Evolutionary conservation across 37 sponge, comb jelly and placozoan species (phyloP).

Genomic region (Cladorhizidae sp.): DNA sequence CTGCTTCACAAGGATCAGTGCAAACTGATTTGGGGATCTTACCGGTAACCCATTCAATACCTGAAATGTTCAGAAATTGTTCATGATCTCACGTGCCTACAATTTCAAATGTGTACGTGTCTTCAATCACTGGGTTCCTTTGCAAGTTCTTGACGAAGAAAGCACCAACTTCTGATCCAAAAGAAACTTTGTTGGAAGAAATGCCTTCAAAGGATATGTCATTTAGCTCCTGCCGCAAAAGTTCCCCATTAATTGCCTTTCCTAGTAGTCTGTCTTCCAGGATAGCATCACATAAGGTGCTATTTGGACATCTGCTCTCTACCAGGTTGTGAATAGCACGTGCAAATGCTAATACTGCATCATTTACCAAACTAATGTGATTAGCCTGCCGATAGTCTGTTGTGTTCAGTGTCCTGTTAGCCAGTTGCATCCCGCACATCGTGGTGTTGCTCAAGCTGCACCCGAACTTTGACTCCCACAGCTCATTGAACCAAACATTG

Average conservation of each 20-base stretch:
- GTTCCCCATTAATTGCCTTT: no score
- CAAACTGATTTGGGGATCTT: no score
- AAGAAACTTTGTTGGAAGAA: constrained; percentile 17
- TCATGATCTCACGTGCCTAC: no score
- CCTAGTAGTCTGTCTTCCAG: no score
- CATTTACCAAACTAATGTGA: constrained; percentile 62
- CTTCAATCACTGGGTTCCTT: background rate
- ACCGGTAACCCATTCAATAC: constrained; percentile 29
- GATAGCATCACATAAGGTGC: no score
- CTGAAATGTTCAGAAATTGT: constrained; percentile 32
- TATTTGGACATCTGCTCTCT: constrained; percentile 3
- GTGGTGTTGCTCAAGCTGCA: no score
- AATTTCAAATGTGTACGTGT: constrained; percentile 9
- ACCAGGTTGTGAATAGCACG: constrained; percentile 62
- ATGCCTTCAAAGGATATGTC: constrained; percentile 14
- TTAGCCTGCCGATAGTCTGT: constrained; percentile 64
- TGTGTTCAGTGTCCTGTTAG: no score
- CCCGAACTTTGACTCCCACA: no score
- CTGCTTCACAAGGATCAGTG: no score
- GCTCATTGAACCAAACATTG: no score
- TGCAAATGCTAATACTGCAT: no score
- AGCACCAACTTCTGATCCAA: constrained; percentile 52
- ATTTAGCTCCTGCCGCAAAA: constrained; percentile 26
- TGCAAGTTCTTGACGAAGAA: constrained; percentile 60
- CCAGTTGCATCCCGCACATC: no score